These are phyloP conservation scores for Clangula hyemalis DNA, from an alignment of 2,797 vertebrate species.

Conservation along the genomic window DNA sequence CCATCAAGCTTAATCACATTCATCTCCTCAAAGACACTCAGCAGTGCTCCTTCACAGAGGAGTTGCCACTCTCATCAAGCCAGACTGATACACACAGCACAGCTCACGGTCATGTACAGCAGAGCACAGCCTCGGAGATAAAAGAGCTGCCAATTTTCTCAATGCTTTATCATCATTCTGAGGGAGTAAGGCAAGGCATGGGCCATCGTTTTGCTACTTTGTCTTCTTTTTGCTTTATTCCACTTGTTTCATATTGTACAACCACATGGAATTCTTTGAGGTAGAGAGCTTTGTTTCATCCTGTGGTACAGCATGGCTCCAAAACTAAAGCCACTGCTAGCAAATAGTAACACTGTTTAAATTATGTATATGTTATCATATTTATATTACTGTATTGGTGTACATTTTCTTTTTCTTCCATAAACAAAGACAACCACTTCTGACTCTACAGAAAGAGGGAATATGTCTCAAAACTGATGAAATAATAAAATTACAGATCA, in stretches of 20 bases:
- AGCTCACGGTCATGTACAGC: background rate
- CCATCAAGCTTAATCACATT: background rate
- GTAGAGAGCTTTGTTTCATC: background rate
- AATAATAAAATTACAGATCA: background rate
- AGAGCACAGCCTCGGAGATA: background rate
- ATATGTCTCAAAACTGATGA: background rate
- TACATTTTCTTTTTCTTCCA: background rate
- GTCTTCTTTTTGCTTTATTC: background rate
- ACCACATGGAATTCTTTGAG: background rate
- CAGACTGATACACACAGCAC: background rate
- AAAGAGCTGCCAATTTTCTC: conserved; percentile 9
- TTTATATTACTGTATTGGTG: background rate
- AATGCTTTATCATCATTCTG: background rate
- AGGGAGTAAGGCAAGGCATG: conserved; percentile 8
- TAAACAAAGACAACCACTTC: background rate
- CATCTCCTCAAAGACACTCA: background rate
- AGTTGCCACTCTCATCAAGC: background rate
- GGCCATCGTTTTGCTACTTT: background rate
- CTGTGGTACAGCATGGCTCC: background rate
- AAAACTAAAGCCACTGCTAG: background rate
- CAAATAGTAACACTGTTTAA: background rate
- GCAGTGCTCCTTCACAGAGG: background rate
- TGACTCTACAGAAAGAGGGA: background rate
- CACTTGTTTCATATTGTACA: background rate
- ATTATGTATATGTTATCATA: background rate